Conservation (phyloP, 2,797 vertebrate species). For the Peromyscus melanophrys region DNA sequence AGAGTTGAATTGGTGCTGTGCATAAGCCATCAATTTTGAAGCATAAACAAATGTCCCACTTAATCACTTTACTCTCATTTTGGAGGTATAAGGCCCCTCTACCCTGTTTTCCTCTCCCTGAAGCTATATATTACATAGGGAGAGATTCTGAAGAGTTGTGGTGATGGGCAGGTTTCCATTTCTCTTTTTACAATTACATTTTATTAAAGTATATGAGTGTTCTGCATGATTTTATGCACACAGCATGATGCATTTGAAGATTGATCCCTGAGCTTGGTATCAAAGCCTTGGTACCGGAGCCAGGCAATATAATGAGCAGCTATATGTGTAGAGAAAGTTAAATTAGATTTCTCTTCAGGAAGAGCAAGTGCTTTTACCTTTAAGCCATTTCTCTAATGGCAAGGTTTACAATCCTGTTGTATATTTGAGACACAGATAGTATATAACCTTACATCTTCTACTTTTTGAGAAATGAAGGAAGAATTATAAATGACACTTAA, state of each 20-base stretch:
- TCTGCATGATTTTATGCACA: not conserved
- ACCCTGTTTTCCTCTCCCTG: not conserved
- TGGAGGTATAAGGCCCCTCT: not conserved
- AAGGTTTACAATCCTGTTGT: not conserved
- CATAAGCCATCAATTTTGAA: too few relatives aligned
- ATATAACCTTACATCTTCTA: not conserved
- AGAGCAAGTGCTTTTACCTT: not conserved
- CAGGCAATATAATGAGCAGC: not conserved
- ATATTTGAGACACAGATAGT: not conserved
- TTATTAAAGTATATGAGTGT: not conserved
- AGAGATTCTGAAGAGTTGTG: not conserved
- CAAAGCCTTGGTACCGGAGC: not conserved
- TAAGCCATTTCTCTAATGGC: not conserved
- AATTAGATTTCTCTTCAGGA: not conserved
- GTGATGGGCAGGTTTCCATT: not conserved
- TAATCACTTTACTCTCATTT: not conserved
- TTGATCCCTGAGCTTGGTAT: not conserved
- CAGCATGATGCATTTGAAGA: not conserved
- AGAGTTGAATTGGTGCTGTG: too few relatives aligned
- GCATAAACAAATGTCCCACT: too few relatives aligned
- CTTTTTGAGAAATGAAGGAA: not conserved
- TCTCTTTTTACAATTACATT: not conserved
- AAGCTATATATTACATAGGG: not conserved
- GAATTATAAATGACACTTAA: not conserved
- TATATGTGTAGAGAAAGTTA: not conserved